Conservation (phyloP, 1,140 invertebrate genomes). For the Dreissena polymorpha region DNA sequence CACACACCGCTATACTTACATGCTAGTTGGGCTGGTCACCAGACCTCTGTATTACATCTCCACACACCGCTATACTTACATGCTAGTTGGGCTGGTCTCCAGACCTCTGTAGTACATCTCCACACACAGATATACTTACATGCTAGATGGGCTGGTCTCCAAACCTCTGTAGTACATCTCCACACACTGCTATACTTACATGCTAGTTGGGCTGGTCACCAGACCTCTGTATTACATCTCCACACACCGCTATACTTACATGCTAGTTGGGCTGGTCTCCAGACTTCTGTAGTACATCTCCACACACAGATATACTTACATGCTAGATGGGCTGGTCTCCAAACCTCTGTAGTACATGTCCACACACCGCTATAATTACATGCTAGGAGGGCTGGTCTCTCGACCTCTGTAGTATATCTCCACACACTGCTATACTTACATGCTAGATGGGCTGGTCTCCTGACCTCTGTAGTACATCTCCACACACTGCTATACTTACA, state of each 20-base stretch:
- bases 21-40: conserved; percentile 54
- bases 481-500: no score
- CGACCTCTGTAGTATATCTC: conserved; percentile 63
- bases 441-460: conserved; percentile 55
- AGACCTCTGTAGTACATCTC: conserved; percentile 63
- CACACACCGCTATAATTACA: no score
- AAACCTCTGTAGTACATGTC: conserved; percentile 63
- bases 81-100: conserved; percentile 55
- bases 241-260: no score
- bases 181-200: no score
- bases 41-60: conserved; percentile 63
- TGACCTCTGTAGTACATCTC: conserved; percentile 63
- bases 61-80: no score
- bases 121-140: no score
- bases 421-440: no score
- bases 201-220: conserved; percentile 54
- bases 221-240: conserved; percentile 63
- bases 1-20: no score
- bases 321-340: conserved; percentile 55
- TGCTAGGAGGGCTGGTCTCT: conserved; percentile 56
- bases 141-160: conserved; percentile 55
- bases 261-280: conserved; percentile 55
- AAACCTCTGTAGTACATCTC: conserved; percentile 63
- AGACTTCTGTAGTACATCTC: conserved; percentile 63
- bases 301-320: no score